Percentiles rank a stretch among this genome's conserved stretches.
Evolutionary conservation across 2,113 vertebrate species (phyloP).

Genomic region (Oryzias melastigma): DNA sequence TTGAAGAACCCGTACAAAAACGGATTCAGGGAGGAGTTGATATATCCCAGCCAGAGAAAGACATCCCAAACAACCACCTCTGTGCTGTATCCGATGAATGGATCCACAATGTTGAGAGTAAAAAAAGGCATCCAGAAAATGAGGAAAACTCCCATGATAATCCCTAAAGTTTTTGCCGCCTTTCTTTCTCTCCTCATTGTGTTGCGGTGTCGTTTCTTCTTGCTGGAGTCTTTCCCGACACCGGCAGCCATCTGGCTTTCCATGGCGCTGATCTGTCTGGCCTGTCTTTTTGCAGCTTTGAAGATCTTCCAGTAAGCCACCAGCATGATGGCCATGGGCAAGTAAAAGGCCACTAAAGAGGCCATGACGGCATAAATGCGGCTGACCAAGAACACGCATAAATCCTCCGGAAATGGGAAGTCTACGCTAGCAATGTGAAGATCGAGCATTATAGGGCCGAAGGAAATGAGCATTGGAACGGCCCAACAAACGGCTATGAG

Average conservation of each 20-base stretch:
- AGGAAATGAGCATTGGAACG: constrained; percentile 77
- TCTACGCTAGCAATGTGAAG: constrained; percentile 69
- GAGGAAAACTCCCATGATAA: constrained; percentile 81
- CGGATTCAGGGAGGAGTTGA: constrained; percentile 82
- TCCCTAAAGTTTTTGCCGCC: constrained; percentile 81
- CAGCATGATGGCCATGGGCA: constrained; percentile 78
- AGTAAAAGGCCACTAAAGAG: constrained; percentile 80
- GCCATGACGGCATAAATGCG: constrained; percentile 76
- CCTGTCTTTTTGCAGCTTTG: constrained; percentile 77
- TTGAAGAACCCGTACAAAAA: constrained; percentile 80
- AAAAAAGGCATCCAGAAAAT: constrained; percentile 83
- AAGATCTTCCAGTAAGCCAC: constrained; percentile 82
- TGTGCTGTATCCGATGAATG: constrained; percentile 76
- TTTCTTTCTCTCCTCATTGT: constrained; percentile 75
- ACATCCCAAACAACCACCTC: constrained; percentile 75
- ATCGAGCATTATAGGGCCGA: constrained; percentile 77
- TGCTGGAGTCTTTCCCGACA: constrained; percentile 68
- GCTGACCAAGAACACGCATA: constrained; percentile 77
- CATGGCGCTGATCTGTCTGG: constrained; percentile 77
- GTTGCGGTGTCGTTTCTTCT: constrained; percentile 73
- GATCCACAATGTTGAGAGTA: constrained; percentile 79
- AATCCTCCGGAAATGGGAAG: constrained; percentile 57
- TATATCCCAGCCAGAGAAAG: constrained; percentile 80
- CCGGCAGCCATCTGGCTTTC: constrained; percentile 76
- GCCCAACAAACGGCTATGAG: constrained; percentile 77